Conservation (phyloP, 2,113 vertebrate genomes). For the Neofelis nebulosa region DNA sequence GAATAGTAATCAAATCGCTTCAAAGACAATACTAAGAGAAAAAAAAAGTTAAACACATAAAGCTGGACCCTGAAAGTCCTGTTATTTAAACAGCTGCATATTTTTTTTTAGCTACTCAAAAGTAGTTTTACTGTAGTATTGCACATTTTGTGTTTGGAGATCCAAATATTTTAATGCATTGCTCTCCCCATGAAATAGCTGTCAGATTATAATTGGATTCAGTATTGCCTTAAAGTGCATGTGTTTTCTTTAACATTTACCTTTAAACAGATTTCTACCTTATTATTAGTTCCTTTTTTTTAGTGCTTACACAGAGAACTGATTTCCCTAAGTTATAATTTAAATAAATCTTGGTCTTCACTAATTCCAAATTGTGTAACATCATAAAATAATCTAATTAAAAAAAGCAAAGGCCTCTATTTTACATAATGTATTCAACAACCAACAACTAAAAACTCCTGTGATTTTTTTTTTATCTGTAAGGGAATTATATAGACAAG, state of each 20-base stretch:
- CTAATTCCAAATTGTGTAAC: conserved; percentile 78
- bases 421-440: conserved; percentile 79
- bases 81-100: conserved; percentile 49
- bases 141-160: background rate
- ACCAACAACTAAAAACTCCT: conserved; percentile 69
- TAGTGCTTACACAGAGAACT: conserved; percentile 60
- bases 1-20: background rate
- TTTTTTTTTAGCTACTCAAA: conserved; percentile 54
- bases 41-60: conserved; percentile 31
- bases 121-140: conserved; percentile 31
- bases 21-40: background rate
- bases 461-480: conserved; percentile 70
- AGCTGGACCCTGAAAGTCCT: background rate
- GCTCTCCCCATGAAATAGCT: conserved; percentile 17
- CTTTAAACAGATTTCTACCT: conserved; percentile 41
- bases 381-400: conserved; percentile 78
- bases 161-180: conserved; percentile 51
- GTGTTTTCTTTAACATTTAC: conserved; percentile 60
- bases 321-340: conserved; percentile 75
- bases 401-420: conserved; percentile 71
- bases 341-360: conserved; percentile 74
- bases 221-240: conserved; percentile 45
- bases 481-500: conserved; percentile 78
- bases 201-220: conserved; percentile 58
- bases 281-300: conserved; percentile 48